These are phyloP conservation scores for Chelmon rostratus DNA, from an alignment of 2,797 vertebrate species.

Conservation along the genomic window DNA sequence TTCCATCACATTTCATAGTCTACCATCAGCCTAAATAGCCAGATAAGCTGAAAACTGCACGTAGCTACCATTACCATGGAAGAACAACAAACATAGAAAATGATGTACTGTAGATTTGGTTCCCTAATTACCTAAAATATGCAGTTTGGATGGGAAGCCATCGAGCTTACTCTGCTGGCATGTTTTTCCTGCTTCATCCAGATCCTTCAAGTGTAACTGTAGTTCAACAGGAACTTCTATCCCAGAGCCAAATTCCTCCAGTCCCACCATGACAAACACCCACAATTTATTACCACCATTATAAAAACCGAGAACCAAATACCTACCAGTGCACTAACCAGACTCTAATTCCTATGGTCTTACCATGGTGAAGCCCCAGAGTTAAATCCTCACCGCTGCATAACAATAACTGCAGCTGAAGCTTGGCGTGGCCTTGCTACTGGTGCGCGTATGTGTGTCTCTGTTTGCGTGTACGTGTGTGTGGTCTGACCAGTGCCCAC, in stretches of 20 bases:
- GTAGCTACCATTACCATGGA: constrained; percentile 15
- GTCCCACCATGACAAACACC: constrained; percentile 66
- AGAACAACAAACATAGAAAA: constrained; percentile 58
- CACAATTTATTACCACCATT: constrained; percentile 77
- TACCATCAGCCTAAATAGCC: neutral
- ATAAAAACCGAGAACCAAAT: constrained; percentile 68
- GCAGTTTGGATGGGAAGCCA: constrained; percentile 43
- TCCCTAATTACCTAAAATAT: constrained; percentile 60
- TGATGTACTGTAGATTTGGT: constrained; percentile 38
- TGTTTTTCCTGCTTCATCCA: constrained; percentile 68
- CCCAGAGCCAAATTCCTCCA: constrained; percentile 65
- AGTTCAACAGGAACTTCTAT: constrained; percentile 67
- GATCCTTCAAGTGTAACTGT: constrained; percentile 49
- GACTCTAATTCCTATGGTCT: constrained; percentile 58
- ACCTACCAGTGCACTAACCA: constrained; percentile 53
- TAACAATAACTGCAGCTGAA: constrained; percentile 71
- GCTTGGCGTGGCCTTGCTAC: constrained; percentile 52
- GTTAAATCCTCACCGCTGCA: constrained; percentile 55
- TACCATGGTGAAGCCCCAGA: constrained; percentile 46
- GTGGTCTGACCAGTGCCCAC: constrained; percentile 80
- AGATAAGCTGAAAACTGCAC: constrained; percentile 11
- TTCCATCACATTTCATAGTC: constrained; percentile 25
- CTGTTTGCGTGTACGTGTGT: constrained; percentile 61
- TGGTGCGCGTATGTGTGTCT: constrained; percentile 33
- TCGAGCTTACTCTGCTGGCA: constrained; percentile 36